Percentiles rank a stretch among this genome's conserved stretches.
Conservation (phyloP, 2,888 invertebrate species). For the Brassicogethes aeneus region DNA sequence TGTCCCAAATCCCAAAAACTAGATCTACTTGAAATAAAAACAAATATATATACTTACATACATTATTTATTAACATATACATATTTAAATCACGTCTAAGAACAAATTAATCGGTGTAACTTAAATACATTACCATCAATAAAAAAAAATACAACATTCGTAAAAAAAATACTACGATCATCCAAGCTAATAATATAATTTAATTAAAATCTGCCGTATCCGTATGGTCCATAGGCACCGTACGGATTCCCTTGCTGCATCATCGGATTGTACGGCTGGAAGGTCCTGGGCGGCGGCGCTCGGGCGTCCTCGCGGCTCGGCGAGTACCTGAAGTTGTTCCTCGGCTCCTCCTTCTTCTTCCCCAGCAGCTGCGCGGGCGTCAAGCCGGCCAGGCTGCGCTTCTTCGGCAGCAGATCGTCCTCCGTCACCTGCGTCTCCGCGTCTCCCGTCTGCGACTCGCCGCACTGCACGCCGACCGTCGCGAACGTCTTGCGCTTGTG, state of each 20-base stretch:
- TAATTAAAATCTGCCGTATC: too few species aligned
- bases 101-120: too few species aligned
- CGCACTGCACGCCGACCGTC: constrained; percentile 24
- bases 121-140: too few species aligned
- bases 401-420: constrained; percentile 30
- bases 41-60: too few species aligned
- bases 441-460: constrained; percentile 19
- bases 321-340: not conserved
- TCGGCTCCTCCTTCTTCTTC: constrained; percentile 9
- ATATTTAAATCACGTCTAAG: too few species aligned
- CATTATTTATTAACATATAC: too few species aligned
- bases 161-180: too few species aligned
- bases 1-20: too few species aligned
- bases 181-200: too few species aligned
- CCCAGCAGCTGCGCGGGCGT: constrained; percentile 38
- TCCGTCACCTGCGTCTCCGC: constrained; percentile 35
- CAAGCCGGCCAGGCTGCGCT: constrained; percentile 34
- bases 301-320: not conserved
- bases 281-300: not conserved
- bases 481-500: constrained; percentile 24
- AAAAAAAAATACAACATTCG: too few species aligned
- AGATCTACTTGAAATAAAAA: too few species aligned
- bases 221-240: too few species aligned
- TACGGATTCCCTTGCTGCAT: not conserved
- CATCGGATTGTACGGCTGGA: not conserved